Conservation (phyloP, 2,888 invertebrate genomes). For the Xylota sylvarum region DNA sequence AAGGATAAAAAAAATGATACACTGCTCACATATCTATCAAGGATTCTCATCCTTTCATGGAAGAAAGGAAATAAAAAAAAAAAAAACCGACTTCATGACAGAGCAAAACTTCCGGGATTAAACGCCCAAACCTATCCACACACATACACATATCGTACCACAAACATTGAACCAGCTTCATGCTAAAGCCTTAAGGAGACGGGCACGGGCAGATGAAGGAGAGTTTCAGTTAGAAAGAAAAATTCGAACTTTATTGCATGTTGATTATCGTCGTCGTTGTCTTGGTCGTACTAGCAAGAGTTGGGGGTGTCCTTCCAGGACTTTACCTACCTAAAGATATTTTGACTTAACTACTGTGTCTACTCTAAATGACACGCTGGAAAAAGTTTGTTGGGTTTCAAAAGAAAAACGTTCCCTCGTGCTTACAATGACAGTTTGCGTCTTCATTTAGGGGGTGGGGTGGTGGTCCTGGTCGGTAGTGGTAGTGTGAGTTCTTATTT, state of each 20-base stretch:
- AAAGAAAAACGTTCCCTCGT: constrained; percentile 73
- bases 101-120: constrained; percentile 67
- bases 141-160: constrained; percentile 9
- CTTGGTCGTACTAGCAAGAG: not conserved
- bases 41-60: constrained; percentile 51
- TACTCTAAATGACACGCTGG: constrained; percentile 66
- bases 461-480: not conserved
- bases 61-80: constrained; percentile 14
- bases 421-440: constrained; percentile 76
- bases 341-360: constrained; percentile 74
- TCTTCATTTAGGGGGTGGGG: constrained; percentile 52
- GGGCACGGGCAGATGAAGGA: constrained; percentile 14
- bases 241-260: constrained; percentile 76
- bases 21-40: constrained; percentile 68
- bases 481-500: constrained; percentile 58
- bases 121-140: constrained; percentile 42
- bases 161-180: constrained; percentile 13
- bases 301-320: constrained; percentile 3
- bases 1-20: constrained; percentile 9
- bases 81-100: constrained; percentile 59
- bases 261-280: constrained; percentile 67
- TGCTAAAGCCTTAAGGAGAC: constrained; percentile 8
- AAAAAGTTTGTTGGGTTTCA: constrained; percentile 59
- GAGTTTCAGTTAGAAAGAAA: constrained; percentile 66
- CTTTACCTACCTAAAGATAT: constrained; percentile 45